These are phyloP conservation scores for Trematomus loennbergii DNA, from an alignment of 2,113 vertebrate genomes.

Conservation along the genomic window DNA sequence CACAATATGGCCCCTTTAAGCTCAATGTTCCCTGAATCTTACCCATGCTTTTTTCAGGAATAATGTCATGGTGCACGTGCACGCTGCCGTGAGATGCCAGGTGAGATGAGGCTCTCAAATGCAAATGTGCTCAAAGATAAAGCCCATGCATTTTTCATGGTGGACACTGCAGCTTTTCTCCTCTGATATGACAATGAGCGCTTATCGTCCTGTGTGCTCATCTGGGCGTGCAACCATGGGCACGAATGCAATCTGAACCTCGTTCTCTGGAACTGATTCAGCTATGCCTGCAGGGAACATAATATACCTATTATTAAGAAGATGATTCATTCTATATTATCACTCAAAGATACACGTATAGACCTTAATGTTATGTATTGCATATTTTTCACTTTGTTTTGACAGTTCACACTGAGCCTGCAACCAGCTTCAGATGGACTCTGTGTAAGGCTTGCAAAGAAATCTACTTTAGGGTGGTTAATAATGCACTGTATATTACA, in stretches of 20 bases:
- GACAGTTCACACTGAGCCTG: too few species aligned
- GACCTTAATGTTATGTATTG: background rate
- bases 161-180: constrained; percentile 21
- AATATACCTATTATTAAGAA: background rate
- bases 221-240: background rate
- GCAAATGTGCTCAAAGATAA: constrained; percentile 59
- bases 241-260: background rate
- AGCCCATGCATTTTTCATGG: constrained; percentile 70
- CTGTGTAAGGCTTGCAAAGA: background rate
- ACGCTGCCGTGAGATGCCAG: constrained; percentile 26
- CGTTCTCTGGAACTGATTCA: background rate
- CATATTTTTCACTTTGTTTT: too few species aligned
- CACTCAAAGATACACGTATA: background rate
- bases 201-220: constrained; percentile 12
- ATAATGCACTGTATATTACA: background rate
- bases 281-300: background rate
- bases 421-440: background rate
- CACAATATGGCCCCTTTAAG: too few species aligned
- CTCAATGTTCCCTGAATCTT: too few species aligned
- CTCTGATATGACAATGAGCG: constrained; percentile 38
- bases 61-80: background rate
- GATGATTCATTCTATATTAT: background rate
- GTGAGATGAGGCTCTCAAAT: constrained; percentile 53
- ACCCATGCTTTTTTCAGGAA: too few species aligned
- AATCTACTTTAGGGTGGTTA: background rate